These are phyloP conservation scores for Charadrius vociferus DNA, from an alignment of 2,113 vertebrate genomes.

Conservation along the genomic window DNA sequence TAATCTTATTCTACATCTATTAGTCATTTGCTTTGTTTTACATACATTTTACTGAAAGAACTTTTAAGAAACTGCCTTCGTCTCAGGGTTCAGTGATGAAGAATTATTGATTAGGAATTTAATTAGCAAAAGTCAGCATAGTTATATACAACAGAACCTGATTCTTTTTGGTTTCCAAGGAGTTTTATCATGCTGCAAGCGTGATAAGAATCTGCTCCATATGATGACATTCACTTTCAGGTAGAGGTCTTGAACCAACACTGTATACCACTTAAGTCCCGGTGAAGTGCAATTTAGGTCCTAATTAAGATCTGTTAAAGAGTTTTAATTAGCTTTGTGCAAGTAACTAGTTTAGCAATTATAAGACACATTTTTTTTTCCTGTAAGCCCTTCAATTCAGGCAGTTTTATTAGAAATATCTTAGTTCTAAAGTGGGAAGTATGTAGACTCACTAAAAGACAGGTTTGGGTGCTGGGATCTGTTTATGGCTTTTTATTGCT, in stretches of 20 bases:
- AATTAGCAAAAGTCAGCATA: conserved; percentile 6
- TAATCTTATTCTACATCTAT: neutral
- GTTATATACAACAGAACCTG: neutral
- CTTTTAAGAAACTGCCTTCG: neutral
- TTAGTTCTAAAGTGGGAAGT: neutral
- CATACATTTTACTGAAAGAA: neutral
- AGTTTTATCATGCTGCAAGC: neutral
- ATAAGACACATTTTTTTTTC: neutral
- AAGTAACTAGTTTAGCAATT: conserved; percentile 9
- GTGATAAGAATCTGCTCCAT: neutral
- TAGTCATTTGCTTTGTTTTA: neutral
- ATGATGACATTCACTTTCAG: neutral
- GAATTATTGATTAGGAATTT: conserved; percentile 20
- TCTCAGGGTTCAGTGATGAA: neutral
- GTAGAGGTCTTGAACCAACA: neutral
- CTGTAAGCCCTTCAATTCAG: neutral
- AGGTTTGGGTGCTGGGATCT: neutral
- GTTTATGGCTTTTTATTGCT: neutral
- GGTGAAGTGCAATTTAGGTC: neutral
- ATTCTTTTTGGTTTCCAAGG: neutral
- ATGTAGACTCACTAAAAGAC: neutral
- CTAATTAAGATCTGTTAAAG: neutral
- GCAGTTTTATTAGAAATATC: neutral
- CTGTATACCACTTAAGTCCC: neutral
- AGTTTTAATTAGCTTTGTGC: conserved; percentile 5